Percentiles rank a stretch among this genome's conserved stretches.
These are phyloP conservation scores for Galerucella nymphaeae DNA, from an alignment of 2,888 invertebrate genomes.

Conservation along the genomic window DNA sequence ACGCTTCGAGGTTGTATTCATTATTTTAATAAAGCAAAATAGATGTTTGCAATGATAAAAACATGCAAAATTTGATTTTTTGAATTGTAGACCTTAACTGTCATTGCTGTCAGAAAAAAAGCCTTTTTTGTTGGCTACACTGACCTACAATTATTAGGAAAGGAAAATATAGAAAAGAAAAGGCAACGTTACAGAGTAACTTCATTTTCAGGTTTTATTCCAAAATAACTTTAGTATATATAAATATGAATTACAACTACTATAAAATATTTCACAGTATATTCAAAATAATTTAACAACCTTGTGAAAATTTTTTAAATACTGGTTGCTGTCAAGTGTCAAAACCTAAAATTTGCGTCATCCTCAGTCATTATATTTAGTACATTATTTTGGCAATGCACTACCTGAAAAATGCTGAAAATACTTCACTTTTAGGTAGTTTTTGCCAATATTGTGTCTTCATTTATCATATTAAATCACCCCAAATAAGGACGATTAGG, in stretches of 20 bases:
- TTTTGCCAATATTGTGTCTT: not conserved
- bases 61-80: too few relatives aligned
- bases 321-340: not conserved
- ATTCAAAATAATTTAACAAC: constrained; percentile 28
- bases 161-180: not conserved
- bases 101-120: too few relatives aligned
- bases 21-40: too few relatives aligned
- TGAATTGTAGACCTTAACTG: too few relatives aligned
- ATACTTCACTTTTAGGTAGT: not conserved
- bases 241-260: constrained; percentile 22
- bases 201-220: constrained; percentile 23
- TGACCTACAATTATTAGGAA: too few relatives aligned
- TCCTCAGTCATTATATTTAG: constrained; percentile 23
- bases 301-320: constrained; percentile 6
- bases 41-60: too few relatives aligned
- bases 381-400: not conserved
- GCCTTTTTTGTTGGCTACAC: too few relatives aligned
- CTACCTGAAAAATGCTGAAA: not conserved
- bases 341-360: constrained; percentile 5
- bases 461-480: not conserved
- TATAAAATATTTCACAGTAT: constrained; percentile 27
- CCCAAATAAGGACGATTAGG: not conserved
- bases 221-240: constrained; percentile 26
- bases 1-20: too few relatives aligned
- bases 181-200: not conserved